Conservation (phyloP, 2,888 invertebrate genomes). For the Pollenia griseotomentosa region DNA sequence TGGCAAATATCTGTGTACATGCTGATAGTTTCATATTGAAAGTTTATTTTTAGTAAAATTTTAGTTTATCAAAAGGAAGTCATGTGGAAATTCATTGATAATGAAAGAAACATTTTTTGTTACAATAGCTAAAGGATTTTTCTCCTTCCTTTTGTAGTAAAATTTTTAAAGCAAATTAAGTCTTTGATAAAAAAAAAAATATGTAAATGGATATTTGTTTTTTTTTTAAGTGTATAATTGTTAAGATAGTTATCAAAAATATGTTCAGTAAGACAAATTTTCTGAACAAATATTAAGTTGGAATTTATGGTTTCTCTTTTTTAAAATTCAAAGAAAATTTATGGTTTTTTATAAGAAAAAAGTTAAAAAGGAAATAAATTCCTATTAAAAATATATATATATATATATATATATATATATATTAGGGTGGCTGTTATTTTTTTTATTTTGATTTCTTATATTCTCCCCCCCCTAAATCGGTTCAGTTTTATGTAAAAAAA, state of each 20-base stretch:
- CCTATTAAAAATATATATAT: too few species aligned
- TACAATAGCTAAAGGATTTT: background rate
- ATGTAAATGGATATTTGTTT: background rate
- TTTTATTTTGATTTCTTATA: too few species aligned
- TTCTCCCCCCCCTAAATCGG: too few species aligned
- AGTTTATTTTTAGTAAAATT: constrained; percentile 18
- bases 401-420: too few species aligned
- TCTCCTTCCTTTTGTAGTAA: background rate
- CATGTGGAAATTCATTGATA: constrained; percentile 64
- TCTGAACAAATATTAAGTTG: too few species aligned
- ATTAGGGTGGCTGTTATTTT: too few species aligned
- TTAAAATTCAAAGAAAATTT: too few species aligned
- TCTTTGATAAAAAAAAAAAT: background rate
- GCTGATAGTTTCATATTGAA: background rate
- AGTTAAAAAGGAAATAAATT: too few species aligned
- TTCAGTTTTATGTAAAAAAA: too few species aligned
- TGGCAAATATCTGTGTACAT: background rate
- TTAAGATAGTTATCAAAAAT: background rate
- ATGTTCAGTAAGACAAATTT: constrained; percentile 22
- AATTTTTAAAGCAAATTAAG: background rate
- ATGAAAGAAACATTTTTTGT: constrained; percentile 19
- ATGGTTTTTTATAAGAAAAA: too few species aligned
- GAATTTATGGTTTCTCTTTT: too few species aligned
- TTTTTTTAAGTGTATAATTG: background rate
- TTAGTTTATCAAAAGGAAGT: constrained; percentile 33